These are phyloP conservation scores for Trypoxylon attenuatum DNA, from an alignment of 2,888 invertebrate species.

Conservation along the genomic window DNA sequence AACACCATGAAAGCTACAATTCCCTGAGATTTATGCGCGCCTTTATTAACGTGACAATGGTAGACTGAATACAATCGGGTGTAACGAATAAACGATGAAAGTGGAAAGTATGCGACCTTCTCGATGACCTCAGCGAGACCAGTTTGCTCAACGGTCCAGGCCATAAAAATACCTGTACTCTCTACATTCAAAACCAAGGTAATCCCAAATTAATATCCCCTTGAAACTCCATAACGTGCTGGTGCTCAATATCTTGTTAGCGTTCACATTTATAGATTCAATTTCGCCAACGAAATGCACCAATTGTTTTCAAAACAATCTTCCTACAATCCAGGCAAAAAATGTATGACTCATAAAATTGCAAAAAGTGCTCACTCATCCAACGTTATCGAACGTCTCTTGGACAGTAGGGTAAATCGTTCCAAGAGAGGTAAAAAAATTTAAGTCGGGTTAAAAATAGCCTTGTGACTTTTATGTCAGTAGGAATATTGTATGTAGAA, in stretches of 20 bases:
- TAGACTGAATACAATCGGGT: background rate
- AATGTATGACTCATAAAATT: background rate
- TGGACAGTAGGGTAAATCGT: background rate
- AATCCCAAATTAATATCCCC: background rate
- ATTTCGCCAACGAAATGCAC: no score
- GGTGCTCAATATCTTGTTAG: no score
- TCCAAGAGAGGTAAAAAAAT: background rate
- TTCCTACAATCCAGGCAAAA: no score
- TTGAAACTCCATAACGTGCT: no score
- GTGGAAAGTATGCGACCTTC: conserved; percentile 26
- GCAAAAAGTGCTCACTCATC: background rate
- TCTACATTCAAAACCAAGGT: conserved; percentile 13
- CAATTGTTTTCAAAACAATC: no score
- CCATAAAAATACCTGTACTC: conserved; percentile 22
- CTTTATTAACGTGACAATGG: background rate
- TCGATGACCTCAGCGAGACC: conserved; percentile 30
- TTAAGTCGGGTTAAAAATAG: background rate
- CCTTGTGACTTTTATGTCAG: background rate
- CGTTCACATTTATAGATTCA: no score
- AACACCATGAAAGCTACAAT: background rate
- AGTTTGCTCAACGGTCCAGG: conserved; percentile 19
- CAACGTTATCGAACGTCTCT: background rate
- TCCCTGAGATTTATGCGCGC: background rate
- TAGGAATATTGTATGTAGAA: background rate
- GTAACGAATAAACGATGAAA: background rate